These are phyloP conservation scores for Pogonomyrmex californicus DNA, from an alignment of 1,140 invertebrate species.

Conservation along the genomic window DNA sequence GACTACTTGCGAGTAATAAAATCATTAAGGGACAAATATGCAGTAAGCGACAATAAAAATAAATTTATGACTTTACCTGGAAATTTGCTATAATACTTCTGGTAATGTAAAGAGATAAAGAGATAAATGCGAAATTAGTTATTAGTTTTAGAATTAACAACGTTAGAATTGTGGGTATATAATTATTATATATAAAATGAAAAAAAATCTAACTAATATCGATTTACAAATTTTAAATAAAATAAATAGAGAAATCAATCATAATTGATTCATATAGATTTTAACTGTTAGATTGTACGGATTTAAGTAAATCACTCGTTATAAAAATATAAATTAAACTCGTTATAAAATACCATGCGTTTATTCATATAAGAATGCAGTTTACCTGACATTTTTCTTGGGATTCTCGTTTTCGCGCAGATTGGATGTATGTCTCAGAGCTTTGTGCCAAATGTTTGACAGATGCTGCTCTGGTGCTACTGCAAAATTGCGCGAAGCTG, in stretches of 20 bases:
- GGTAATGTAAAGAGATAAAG: conserved; percentile 65
- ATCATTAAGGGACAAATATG: neutral
- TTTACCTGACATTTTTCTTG: conserved; percentile 80
- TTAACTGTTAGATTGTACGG: neutral
- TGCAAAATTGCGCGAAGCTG: conserved; percentile 81
- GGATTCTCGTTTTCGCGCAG: conserved; percentile 71
- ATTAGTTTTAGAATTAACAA: conserved; percentile 25
- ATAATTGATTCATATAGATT: neutral
- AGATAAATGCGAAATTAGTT: conserved; percentile 68
- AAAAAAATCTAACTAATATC: neutral
- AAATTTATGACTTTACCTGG: conserved; percentile 81
- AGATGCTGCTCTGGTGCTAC: conserved; percentile 83
- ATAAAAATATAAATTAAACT: neutral
- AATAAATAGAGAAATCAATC: neutral
- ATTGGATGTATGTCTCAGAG: conserved; percentile 81
- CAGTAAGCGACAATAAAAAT: conserved; percentile 11
- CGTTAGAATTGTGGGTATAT: neutral
- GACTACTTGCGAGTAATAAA: neutral
- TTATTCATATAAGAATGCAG: neutral
- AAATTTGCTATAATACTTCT: conserved; percentile 86
- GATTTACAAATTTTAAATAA: neutral
- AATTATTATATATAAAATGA: conserved; percentile 13
- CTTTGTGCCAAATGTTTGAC: conserved; percentile 86
- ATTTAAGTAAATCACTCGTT: neutral
- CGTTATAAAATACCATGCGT: neutral